Percentiles rank a stretch among this genome's conserved stretches.
phyloP scores from a whole-genome alignment of 2,888 invertebrate genomes.

The Melinaea marsaeus region DNA sequence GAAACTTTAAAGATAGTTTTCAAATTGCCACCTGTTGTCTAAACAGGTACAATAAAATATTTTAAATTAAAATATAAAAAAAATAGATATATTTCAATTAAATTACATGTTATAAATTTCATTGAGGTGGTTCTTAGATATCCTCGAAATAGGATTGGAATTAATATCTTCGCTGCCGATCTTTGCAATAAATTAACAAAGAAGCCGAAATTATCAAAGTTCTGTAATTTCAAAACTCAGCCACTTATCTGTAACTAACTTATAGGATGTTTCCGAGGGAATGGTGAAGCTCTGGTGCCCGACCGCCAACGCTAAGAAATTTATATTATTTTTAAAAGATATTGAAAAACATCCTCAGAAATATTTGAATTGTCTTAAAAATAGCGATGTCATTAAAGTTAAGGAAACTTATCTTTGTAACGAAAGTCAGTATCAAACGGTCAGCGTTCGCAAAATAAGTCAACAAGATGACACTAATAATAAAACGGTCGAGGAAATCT shows the following conservation, averaged over 20 bases:
- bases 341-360: slow-evolving; percentile 54
- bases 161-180: slow-evolving; percentile 28
- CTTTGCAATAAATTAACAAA: slow-evolving; percentile 31
- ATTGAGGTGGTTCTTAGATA: too few relatives aligned
- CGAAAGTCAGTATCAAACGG: slow-evolving; percentile 62
- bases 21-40: too few relatives aligned
- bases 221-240: slow-evolving; percentile 30
- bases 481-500: slow-evolving; percentile 59
- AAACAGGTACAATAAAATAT: too few relatives aligned
- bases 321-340: slow-evolving; percentile 56
- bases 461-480: slow-evolving; percentile 38
- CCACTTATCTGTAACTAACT: slow-evolving; percentile 39
- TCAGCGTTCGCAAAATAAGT: slow-evolving; percentile 43
- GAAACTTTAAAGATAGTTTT: too few relatives aligned
- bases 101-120: too few relatives aligned
- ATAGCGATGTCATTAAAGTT: slow-evolving; percentile 32
- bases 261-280: slow-evolving; percentile 64
- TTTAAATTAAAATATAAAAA: too few relatives aligned
- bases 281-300: slow-evolving; percentile 64
- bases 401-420: slow-evolving; percentile 36
- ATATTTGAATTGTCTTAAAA: slow-evolving; percentile 40
- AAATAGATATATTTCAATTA: too few relatives aligned
- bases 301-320: slow-evolving; percentile 57
- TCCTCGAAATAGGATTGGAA: background rate
- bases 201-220: slow-evolving; percentile 31